Evolutionary conservation across 1,140 invertebrate species (phyloP), one percentile per base, ranked within the genome.

Genomic region (Drosophila pseudoananassae): DNA sequence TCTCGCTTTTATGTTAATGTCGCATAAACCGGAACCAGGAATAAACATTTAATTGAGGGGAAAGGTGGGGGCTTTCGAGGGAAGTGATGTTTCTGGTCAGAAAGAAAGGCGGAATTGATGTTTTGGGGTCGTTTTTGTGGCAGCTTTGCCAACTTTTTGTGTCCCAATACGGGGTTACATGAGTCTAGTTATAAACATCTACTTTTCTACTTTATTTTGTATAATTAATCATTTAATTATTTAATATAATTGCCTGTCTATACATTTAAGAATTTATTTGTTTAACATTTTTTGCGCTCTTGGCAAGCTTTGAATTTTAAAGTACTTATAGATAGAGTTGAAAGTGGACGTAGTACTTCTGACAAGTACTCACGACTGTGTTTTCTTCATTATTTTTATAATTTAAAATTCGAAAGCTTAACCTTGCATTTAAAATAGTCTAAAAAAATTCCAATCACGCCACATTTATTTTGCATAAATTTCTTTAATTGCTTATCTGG

Each of bases 71-170:
- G 40, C 4, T 36, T 46, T 15, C 55, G 53, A 5, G 43, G 43
- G 55, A 57, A 65, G 23, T 57, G 15, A 50, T 76, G 65, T 51
- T 25, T 38, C 33, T 43, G 53, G 31, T 31, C 55, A 40, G 31
- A 36, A 85, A 76, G 79, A 85, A 84, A 83, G 80, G 65, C 81
- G 76, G 80, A 84, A 85, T 68, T 63, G 50, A 54, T 65, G 53
- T 57, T 56, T 47, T 46, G 29, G n/a, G 45, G 55, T 59, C 43
- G 23, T 58, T 57, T 76, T 60, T 27, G 50, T 63, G 25, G 51
- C 58, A 27, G n/a, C 36, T 72, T 57, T 65, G 10, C 40, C n/a
- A 14, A 40, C 4, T 5, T 40, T 40, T 40, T 0, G 4, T 43
- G 9, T n/a, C 33, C 9, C 33, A 9, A 36, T 10, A 27, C 5